These are phyloP conservation scores for Eurypyga helias DNA, from an alignment of 2,113 vertebrate species.

Conservation along the genomic window DNA sequence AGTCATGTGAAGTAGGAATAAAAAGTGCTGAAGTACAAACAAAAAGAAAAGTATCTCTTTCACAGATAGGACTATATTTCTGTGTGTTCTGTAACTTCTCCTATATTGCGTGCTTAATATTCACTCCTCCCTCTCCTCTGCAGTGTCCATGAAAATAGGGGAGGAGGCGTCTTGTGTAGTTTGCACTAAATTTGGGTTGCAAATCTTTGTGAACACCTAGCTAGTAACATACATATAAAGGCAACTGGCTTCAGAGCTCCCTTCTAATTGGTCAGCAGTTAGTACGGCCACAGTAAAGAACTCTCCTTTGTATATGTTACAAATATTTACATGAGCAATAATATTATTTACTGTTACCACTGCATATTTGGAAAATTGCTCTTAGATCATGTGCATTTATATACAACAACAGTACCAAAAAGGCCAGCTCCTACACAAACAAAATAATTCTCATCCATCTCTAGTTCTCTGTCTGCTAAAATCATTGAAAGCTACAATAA, in stretches of 20 bases:
- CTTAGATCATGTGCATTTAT: neutral
- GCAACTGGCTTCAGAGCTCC: neutral
- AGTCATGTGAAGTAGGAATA: neutral
- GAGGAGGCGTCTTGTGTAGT: neutral
- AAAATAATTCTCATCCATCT: neutral
- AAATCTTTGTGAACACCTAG: neutral
- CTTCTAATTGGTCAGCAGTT: neutral
- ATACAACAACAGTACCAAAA: neutral
- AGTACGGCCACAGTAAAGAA: neutral
- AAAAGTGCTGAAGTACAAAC: neutral
- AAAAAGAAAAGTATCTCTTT: neutral
- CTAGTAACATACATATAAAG: neutral
- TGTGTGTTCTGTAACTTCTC: neutral
- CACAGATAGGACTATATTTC: neutral
- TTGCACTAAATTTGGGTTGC: neutral
- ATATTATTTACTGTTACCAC: neutral
- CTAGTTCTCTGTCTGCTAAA: neutral
- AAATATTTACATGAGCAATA: conserved; percentile 10
- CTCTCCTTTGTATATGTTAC: neutral
- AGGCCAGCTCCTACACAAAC: neutral
- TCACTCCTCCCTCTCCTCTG: neutral
- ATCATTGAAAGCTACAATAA: neutral
- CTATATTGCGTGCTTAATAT: neutral
- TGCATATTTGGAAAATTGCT: neutral
- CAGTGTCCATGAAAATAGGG: neutral